Percentiles rank a stretch among this genome's conserved stretches.
Conservation (phyloP, 2,888 invertebrate species). For the Meta bourneti region DNA sequence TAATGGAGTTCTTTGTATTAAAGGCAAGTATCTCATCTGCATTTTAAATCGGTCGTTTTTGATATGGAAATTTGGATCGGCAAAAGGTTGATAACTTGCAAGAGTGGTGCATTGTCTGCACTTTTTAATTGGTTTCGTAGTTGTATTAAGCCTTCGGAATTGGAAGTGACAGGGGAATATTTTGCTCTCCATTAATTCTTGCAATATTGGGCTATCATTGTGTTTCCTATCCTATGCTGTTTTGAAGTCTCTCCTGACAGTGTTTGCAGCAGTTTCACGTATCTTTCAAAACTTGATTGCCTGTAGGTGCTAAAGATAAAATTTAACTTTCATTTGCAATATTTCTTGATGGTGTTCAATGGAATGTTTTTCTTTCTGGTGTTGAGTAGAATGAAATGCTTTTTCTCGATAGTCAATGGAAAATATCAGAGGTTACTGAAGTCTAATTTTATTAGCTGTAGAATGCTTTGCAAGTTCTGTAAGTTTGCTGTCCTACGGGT, state of each 20-base stretch:
- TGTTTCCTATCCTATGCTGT: background rate
- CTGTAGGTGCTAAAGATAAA: background rate
- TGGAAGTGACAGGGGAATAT: constrained; percentile 8
- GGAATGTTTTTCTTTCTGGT: no score
- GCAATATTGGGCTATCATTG: background rate
- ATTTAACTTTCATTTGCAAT: background rate
- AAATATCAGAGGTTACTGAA: no score
- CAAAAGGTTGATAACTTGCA: background rate
- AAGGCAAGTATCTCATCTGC: constrained; percentile 32
- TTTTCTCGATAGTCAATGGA: no score
- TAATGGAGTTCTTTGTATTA: constrained; percentile 29
- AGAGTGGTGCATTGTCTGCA: constrained; percentile 5
- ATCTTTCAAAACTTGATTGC: background rate
- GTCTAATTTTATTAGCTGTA: no score
- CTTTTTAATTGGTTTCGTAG: constrained; percentile 44
- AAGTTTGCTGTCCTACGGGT: no score
- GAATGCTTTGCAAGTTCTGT: no score
- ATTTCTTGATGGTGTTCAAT: no score
- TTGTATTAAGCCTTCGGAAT: background rate
- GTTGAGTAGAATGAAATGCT: no score
- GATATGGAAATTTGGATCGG: constrained; percentile 42
- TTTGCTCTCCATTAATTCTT: constrained; percentile 17
- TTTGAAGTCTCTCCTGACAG: no score
- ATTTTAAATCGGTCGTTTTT: constrained; percentile 54
- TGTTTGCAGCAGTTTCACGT: background rate